These are phyloP conservation scores for Melanerpes aurifrons DNA, from an alignment of 2,113 vertebrate species.

Conservation along the genomic window DNA sequence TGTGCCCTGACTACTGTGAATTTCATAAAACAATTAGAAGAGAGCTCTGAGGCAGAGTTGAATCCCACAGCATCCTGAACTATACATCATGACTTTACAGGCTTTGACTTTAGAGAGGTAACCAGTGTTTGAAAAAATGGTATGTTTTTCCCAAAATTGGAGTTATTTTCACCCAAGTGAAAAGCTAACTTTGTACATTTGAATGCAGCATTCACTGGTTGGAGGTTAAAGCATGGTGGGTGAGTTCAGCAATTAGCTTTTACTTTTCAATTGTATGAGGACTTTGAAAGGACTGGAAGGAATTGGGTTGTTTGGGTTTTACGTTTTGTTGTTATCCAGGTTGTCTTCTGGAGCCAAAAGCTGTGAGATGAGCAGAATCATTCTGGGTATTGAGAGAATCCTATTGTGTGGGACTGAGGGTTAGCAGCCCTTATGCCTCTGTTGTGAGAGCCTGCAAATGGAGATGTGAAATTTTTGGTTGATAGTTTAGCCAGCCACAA, in stretches of 20 bases:
- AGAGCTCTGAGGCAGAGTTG: neutral
- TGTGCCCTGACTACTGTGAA: fast-evolving
- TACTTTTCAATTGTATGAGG: neutral
- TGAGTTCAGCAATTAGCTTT: neutral
- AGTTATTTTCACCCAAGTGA: fast-evolving
- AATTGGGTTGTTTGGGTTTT: neutral
- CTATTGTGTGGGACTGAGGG: neutral
- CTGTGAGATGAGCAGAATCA: neutral
- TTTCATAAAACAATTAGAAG: too few relatives aligned
- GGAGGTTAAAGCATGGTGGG: neutral
- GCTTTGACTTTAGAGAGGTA: neutral
- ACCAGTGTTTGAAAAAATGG: neutral
- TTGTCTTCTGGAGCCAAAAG: neutral
- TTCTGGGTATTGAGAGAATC: neutral
- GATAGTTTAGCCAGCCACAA: neutral
- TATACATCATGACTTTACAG: neutral
- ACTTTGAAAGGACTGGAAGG: neutral
- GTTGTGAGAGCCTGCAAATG: neutral
- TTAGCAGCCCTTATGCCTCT: neutral
- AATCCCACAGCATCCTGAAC: neutral
- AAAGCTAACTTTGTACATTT: neutral
- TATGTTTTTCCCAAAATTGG: neutral
- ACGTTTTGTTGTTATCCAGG: neutral
- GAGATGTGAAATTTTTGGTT: neutral
- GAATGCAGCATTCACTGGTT: neutral